Percentiles rank a stretch among this genome's conserved stretches.
phyloP scores from a whole-genome alignment of 2,888 invertebrate genomes.

The Prostheceraeus crozeri region DNA sequence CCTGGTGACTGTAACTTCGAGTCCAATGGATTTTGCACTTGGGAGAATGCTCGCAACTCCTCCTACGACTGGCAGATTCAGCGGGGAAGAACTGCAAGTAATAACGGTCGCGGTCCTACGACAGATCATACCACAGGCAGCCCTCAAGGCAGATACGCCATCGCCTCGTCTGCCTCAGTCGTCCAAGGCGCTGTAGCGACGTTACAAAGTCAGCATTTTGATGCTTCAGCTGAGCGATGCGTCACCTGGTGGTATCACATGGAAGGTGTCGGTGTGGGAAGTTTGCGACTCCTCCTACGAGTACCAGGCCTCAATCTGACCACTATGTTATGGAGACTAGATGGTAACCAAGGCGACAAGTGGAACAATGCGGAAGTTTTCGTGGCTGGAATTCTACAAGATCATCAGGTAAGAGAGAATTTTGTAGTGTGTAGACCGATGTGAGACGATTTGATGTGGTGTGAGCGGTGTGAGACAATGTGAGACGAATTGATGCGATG shows the following conservation, averaged over 20 bases:
- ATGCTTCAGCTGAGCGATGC: conserved; percentile 8
- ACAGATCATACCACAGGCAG: conserved; percentile 40
- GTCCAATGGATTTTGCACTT: conserved; percentile 44
- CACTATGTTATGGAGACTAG: conserved; percentile 33
- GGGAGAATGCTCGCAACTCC: conserved; percentile 47
- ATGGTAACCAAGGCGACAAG: conserved; percentile 33
- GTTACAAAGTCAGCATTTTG: conserved; percentile 41
- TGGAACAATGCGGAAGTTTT: conserved; percentile 36
- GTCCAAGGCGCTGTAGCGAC: conserved; percentile 44
- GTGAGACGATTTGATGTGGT: too few species aligned
- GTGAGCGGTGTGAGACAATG: too few species aligned
- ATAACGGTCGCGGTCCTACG: too few species aligned
- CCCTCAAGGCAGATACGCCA: conserved; percentile 40
- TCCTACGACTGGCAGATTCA: conserved; percentile 43
- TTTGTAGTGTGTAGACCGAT: too few species aligned
- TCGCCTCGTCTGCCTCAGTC: conserved; percentile 33
- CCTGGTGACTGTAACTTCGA: conserved; percentile 43
- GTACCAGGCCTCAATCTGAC: conserved; percentile 2
- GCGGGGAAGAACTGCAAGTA: conserved; percentile 8
- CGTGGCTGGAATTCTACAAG: too few species aligned
- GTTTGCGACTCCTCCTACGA: conserved; percentile 29
- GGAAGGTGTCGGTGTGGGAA: conserved; percentile 32
- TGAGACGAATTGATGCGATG: too few species aligned
- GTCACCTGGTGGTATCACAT: conserved; percentile 39
- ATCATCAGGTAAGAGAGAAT: too few species aligned